Conservation (phyloP, 2,888 invertebrate species). For the Piscicola geometra region DNA sequence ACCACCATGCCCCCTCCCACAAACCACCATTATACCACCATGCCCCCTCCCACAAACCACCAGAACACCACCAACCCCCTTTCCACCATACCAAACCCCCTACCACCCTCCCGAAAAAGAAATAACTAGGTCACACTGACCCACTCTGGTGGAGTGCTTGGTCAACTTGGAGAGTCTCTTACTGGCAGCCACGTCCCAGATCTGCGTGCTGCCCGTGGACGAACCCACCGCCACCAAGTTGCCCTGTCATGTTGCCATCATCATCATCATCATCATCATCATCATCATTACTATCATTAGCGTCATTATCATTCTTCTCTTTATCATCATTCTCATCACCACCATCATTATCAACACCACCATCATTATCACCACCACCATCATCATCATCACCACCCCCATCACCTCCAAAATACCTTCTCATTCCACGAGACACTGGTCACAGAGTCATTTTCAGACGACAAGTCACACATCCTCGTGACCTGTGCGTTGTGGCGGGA, state of each 20-base stretch:
- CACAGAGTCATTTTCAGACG: slow-evolving; percentile 85
- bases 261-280: too few species aligned
- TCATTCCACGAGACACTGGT: slow-evolving; percentile 99
- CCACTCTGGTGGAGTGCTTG: slow-evolving; percentile 76
- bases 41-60: background rate
- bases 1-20: too few species aligned
- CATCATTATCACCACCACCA: too few species aligned
- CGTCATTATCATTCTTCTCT: slow-evolving; percentile 64
- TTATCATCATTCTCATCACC: too few species aligned
- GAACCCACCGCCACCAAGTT: slow-evolving; percentile 95
- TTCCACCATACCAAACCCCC: background rate
- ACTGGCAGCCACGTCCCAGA: slow-evolving; percentile 93
- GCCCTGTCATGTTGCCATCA: slow-evolving; percentile 60
- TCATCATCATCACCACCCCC: too few species aligned
- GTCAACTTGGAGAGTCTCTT: slow-evolving; percentile 85
- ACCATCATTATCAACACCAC: too few species aligned
- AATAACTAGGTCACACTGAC: slow-evolving; percentile 44
- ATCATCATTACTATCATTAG: too few species aligned
- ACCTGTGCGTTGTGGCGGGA: too few species aligned
- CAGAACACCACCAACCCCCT: background rate
- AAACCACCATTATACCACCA: background rate
- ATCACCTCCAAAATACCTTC: slow-evolving; percentile 61
- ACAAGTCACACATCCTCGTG: slow-evolving; percentile 88
- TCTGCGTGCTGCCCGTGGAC: slow-evolving; percentile 87
- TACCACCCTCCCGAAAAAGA: background rate